phyloP scores from a whole-genome alignment of 2,888 invertebrate genomes.

The Caenorhabditis panamensis region DNA sequence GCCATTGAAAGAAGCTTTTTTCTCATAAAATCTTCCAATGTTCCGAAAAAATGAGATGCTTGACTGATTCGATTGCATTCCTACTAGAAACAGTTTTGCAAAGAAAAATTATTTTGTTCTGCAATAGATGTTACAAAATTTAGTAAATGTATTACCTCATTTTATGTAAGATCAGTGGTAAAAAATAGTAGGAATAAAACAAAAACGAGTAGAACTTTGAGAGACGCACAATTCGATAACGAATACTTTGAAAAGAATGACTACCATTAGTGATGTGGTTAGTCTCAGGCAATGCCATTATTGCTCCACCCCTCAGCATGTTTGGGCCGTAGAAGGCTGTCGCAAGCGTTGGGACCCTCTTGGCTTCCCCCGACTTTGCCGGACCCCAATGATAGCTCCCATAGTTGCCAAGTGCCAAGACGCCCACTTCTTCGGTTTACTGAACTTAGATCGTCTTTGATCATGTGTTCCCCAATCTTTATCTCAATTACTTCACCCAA shows the following conservation, averaged over 20 bases:
- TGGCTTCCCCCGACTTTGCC: background rate
- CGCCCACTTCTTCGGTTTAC: background rate
- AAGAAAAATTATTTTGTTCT: no score
- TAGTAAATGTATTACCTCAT: no score
- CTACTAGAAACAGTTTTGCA: no score
- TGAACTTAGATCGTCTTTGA: background rate
- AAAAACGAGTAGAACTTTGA: background rate
- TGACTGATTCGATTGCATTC: background rate
- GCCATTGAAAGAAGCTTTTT: background rate
- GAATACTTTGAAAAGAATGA: background rate
- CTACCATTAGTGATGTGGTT: constrained; percentile 26
- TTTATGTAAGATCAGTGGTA: no score
- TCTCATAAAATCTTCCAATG: background rate
- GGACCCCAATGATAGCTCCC: constrained; percentile 35
- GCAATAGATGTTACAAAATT: no score
- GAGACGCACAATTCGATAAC: background rate
- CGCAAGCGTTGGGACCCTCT: constrained; percentile 36
- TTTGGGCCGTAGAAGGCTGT: constrained; percentile 46
- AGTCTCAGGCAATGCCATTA: constrained; percentile 36
- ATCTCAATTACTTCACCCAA: constrained; percentile 11
- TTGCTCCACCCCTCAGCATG: constrained; percentile 58
- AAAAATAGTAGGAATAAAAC: no score
- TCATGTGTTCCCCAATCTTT: constrained; percentile 29
- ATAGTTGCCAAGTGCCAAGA: constrained; percentile 2
- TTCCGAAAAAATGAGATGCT: background rate